These are phyloP conservation scores for Decapterus maruadsi DNA, from an alignment of 2,797 vertebrate species.

Conservation along the genomic window DNA sequence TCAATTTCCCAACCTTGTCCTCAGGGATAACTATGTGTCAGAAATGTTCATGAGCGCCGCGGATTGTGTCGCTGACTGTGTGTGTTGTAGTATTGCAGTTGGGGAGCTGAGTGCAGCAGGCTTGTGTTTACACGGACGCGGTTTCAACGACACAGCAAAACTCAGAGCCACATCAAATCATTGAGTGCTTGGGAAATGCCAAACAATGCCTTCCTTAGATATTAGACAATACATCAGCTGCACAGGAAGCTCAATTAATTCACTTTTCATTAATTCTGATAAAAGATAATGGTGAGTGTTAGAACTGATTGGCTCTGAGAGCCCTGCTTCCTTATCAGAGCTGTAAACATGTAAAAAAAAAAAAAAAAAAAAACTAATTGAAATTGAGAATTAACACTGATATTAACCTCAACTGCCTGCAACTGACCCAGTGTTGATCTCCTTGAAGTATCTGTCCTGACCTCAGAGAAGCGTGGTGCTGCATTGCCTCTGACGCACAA, in stretches of 20 bases:
- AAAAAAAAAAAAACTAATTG: background rate
- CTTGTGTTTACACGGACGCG: slow-evolving; percentile 36
- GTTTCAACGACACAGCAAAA: slow-evolving; percentile 50
- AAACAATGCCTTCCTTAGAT: background rate
- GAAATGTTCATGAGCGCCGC: slow-evolving; percentile 40
- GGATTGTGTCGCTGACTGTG: slow-evolving; percentile 33
- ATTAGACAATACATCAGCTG: background rate
- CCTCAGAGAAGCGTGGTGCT: background rate
- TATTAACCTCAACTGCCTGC: slow-evolving; percentile 4
- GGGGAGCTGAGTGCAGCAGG: slow-evolving; percentile 47
- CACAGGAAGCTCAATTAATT: background rate
- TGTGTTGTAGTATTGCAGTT: slow-evolving; percentile 24
- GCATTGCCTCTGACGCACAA: slow-evolving; percentile 31
- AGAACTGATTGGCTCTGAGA: background rate
- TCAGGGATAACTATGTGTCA: slow-evolving; percentile 73
- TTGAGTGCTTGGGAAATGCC: slow-evolving; percentile 28
- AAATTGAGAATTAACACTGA: slow-evolving; percentile 46
- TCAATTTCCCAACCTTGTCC: slow-evolving; percentile 69
- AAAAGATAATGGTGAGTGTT: slow-evolving; percentile 1
- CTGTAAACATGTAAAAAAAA: slow-evolving; percentile 8
- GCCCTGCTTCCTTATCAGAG: slow-evolving; percentile 4
- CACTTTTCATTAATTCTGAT: slow-evolving; percentile 13
- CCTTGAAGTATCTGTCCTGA: slow-evolving; percentile 31
- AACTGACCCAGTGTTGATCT: slow-evolving; percentile 28
- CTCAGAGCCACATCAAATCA: slow-evolving; percentile 31